phyloP scores from a whole-genome alignment of 2,888 invertebrate genomes.

The Meiosimyza platycephala region DNA sequence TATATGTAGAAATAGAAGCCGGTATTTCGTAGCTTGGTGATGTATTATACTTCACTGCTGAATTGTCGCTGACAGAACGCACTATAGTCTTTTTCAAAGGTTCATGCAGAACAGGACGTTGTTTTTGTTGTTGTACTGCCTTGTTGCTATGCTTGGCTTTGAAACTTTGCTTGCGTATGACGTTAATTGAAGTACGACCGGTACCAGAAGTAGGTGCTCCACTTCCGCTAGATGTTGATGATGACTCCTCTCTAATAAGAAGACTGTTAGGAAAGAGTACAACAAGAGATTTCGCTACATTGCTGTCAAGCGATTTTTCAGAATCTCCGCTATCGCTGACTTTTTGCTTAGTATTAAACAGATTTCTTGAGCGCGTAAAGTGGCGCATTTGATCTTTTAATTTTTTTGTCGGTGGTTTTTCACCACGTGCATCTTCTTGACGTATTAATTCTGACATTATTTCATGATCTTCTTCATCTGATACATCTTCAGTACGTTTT shows the following conservation, averaged over 20 bases:
- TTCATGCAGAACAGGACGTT: constrained; percentile 40
- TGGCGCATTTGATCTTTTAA: constrained; percentile 73
- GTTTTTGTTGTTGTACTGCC: constrained; percentile 1
- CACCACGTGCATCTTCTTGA: constrained; percentile 73
- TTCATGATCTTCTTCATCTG: constrained; percentile 61
- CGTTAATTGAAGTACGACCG: constrained; percentile 24
- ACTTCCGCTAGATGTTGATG: constrained; percentile 33
- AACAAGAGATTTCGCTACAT: constrained; percentile 67
- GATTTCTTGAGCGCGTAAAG: constrained; percentile 72
- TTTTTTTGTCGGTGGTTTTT: constrained; percentile 67
- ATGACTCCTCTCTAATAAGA: constrained; percentile 39
- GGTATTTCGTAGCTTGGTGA: constrained; percentile 26
- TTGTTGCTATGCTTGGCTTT: constrained; percentile 29
- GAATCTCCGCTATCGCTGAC: constrained; percentile 68
- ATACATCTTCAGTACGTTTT: constrained; percentile 46
- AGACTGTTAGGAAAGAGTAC: constrained; percentile 69
- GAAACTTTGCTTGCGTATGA: constrained; percentile 47
- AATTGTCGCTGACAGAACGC: constrained; percentile 60
- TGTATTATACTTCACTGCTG: constrained; percentile 47
- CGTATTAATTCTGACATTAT: constrained; percentile 67
- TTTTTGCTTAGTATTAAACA: constrained; percentile 73
- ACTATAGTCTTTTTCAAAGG: constrained; percentile 48
- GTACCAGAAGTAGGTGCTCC: constrained; percentile 8
- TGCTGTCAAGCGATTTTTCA: constrained; percentile 61
- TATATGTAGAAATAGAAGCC: constrained; percentile 39